phyloP scores from a whole-genome alignment of 2,888 invertebrate genomes.

The Crioceris asparagi region DNA sequence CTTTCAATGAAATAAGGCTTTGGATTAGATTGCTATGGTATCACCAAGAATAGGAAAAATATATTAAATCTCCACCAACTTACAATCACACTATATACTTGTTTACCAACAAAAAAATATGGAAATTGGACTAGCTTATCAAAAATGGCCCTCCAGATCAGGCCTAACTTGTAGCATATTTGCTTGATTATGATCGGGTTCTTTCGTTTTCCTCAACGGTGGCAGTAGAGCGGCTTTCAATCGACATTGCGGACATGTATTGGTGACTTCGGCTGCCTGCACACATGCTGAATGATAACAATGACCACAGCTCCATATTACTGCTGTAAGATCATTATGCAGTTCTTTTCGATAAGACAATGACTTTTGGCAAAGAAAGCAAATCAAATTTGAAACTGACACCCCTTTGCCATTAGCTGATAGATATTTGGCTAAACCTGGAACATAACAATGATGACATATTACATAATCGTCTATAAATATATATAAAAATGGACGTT shows the following conservation, averaged over 20 bases:
- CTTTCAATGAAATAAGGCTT: no score
- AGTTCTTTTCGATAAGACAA: slow-evolving; percentile 23
- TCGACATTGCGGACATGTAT: slow-evolving; percentile 32
- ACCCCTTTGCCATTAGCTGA: slow-evolving; percentile 30
- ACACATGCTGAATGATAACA: slow-evolving; percentile 30
- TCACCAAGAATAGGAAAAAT: no score
- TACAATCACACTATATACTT: no score
- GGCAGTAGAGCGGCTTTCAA: slow-evolving; percentile 23
- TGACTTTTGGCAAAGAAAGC: slow-evolving; percentile 32
- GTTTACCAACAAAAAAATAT: no score
- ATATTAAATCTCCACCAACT: no score
- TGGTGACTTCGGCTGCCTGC: slow-evolving; percentile 22
- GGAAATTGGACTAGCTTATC: slow-evolving; percentile 16
- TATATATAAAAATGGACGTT: no score
- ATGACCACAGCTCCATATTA: slow-evolving; percentile 36
- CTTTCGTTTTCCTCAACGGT: neutral
- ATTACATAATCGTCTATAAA: no score
- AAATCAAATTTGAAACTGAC: slow-evolving; percentile 28
- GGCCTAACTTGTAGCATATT: slow-evolving; percentile 25
- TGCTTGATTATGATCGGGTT: slow-evolving; percentile 4
- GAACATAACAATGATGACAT: no score
- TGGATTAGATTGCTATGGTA: no score
- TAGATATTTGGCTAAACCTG: slow-evolving; percentile 34
- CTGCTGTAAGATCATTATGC: slow-evolving; percentile 24
- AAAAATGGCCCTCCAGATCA: slow-evolving; percentile 37